Conservation (phyloP, 2,113 vertebrate genomes). For the Canis aureus region DNA sequence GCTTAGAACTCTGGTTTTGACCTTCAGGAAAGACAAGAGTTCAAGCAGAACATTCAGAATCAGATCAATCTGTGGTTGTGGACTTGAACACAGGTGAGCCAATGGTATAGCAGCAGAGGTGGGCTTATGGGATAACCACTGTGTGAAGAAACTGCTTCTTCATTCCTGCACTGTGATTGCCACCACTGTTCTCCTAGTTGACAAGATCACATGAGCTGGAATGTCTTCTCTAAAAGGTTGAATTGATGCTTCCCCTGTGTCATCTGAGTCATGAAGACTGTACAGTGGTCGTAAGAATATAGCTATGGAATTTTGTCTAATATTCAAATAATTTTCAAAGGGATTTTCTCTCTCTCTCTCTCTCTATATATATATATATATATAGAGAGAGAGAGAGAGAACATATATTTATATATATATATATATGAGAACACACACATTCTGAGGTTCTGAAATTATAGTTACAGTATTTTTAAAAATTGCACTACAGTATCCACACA, state of each 20-base stretch:
- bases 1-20: background rate
- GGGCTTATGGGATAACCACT: constrained; percentile 94
- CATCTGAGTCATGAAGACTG: background rate
- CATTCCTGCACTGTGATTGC: constrained; percentile 87
- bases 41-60: background rate
- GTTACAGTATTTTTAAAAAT: constrained; percentile 88
- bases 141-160: constrained; percentile 92
- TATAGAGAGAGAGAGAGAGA: too few relatives aligned
- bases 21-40: background rate
- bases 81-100: background rate
- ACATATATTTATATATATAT: too few relatives aligned
- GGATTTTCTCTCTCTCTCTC: background rate
- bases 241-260: constrained; percentile 61
- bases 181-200: constrained; percentile 95
- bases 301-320: background rate
- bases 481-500: constrained; percentile 86
- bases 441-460: background rate
- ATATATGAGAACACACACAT: too few relatives aligned
- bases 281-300: background rate
- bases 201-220: constrained; percentile 95
- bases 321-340: constrained; percentile 28
- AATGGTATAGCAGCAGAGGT: constrained; percentile 89
- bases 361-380: too few relatives aligned
- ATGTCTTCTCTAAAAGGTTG: constrained; percentile 96
- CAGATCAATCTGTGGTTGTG: background rate